Evolutionary conservation across 2,797 vertebrate genomes (phyloP), one percentile per base, ranked within the genome.

Genomic region (Delichon dasypus): DNA sequence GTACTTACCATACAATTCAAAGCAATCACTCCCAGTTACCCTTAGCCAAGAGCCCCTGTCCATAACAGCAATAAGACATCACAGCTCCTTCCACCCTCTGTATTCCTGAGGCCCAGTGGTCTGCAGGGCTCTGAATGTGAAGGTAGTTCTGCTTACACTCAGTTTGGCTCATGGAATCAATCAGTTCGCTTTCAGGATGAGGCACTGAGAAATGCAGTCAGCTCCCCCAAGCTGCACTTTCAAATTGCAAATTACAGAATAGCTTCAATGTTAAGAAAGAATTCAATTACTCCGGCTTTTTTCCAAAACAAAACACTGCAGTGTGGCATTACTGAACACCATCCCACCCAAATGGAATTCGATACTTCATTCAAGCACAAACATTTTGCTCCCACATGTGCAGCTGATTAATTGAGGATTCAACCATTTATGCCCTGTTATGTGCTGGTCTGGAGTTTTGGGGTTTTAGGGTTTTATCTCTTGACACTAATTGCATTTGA

Each of bases 201-300:
- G 65, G 72, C 82, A 72, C 66, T 55, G 65, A 64, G 68, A 93
- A 93, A 75, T 29, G 61, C 44, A 87, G 22, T 93, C 87, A 90
- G 84, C 92, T 96, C 95, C 91, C 90, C 70, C 79, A 94, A 61
- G 91, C 89, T 94, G 85, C 75, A 85, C 82, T 89, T 93, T 58
- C 68, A 88, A 85, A 85, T 38, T 77, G 34, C 36, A 68, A 92
- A 71, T 80, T 74, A 57, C 45, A 61, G 88, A 95, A 88, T 15
- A 88, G 65, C 47, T 88, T 75, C 70, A 23, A 45, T 15, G 47
- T 65, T 90, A 84, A 93, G 70, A 78, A 83, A 88, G 47, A 82
- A 91, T 83, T 89, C n/a, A 93, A 94, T 5, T 2, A 78, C 58
- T 75, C 61, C 3, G 0, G 38, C 90, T 88, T 88, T 67, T 91